Evolutionary conservation across 2,113 vertebrate genomes (phyloP), one percentile per base, ranked within the genome.

Genomic region (Catagonus wagneri): DNA sequence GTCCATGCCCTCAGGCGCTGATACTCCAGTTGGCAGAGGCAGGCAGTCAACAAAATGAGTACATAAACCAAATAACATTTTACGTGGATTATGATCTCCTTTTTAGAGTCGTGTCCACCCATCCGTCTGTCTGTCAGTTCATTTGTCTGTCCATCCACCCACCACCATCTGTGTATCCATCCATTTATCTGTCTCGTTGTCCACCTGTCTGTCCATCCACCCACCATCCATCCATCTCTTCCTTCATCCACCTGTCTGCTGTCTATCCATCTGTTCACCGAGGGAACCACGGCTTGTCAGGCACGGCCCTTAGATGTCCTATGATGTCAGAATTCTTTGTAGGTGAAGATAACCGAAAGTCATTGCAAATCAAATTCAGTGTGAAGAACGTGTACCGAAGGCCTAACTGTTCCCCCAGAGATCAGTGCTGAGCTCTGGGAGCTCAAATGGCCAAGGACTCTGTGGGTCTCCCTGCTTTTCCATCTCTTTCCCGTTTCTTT

Each of bases 361-460:
- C 52, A 44, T 15, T 52, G 60, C 56, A 61, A 88, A 61, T 27
- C 32, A 44, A 19, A 61, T 32, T 88, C 27, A 88, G 20, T 39
- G 6, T 34, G 56, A 76, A 65, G 44, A 8, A 75, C 22, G 85
- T 15, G 4, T 3, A 7, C 12, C 1, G 1, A n/a, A 19, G 5
- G 36, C 56, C 54, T 27, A 6, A 23, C 16, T 7, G 1, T 25
- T 23, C 58, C 39, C n/a, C n/a, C 2, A 8, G 65, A 63, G 60
- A 74, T 15, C 58, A 58, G 36, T 50, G 50, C 60, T 65, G 50
- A n/a, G 60, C 60, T 66, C 4, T 13, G 1, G 15, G 61, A 7
- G 22, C 6, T 27, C 58, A 72, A 1, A 3, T n/a, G 34, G 0
- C 54, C 10, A 14, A 23, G n/a, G 27, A 27, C 22, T 6, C 1